These are phyloP conservation scores for Staurois parvus DNA, from an alignment of 2,797 vertebrate genomes.

Conservation along the genomic window DNA sequence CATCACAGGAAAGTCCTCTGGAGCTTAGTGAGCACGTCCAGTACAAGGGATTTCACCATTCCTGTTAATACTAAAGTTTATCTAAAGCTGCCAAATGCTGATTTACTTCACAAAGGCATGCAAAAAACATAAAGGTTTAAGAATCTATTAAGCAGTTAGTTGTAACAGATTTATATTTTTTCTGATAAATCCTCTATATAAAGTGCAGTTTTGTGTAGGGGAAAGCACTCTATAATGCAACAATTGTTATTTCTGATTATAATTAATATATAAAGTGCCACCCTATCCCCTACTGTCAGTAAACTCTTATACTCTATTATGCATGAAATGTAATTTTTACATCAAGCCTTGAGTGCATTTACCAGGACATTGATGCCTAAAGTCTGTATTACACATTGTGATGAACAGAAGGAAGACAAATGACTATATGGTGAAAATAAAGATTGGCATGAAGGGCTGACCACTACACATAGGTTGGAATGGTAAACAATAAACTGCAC, in stretches of 20 bases:
- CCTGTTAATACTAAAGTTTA: too few species aligned
- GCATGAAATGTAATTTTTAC: neutral
- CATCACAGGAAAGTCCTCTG: too few species aligned
- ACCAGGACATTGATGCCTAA: neutral
- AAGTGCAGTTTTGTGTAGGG: neutral
- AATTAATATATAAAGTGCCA: neutral
- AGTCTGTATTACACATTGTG: neutral
- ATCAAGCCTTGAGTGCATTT: neutral
- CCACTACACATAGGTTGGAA: too few species aligned
- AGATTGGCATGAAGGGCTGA: neutral
- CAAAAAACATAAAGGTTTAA: too few species aligned
- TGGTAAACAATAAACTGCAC: too few species aligned
- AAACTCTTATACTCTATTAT: neutral
- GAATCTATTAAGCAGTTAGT: too few species aligned
- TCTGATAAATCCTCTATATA: too few species aligned
- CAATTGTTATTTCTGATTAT: neutral
- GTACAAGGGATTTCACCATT: too few species aligned
- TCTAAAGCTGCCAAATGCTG: too few species aligned
- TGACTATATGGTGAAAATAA: neutral
- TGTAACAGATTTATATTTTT: too few species aligned
- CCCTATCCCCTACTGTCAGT: neutral
- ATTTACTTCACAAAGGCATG: too few species aligned
- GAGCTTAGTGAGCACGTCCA: too few species aligned
- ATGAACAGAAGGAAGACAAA: conserved; percentile 10
- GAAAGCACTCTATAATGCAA: neutral